These are phyloP conservation scores for Gryllus bimaculatus DNA, from an alignment of 1,140 invertebrate genomes.

Conservation along the genomic window DNA sequence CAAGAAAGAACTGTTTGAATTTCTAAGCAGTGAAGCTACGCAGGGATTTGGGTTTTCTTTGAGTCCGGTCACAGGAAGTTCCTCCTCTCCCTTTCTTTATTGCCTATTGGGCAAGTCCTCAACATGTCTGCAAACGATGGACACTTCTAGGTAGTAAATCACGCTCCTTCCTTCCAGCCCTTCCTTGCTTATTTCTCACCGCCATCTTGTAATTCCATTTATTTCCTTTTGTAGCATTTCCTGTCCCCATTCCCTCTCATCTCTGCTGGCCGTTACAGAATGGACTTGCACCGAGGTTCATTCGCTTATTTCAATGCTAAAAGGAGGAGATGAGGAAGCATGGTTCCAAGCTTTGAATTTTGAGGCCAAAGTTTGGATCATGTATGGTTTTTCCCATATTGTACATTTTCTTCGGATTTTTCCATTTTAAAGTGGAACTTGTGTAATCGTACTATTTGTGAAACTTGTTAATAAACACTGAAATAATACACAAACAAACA, in stretches of 20 bases:
- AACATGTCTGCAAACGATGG: slow-evolving; percentile 7
- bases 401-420: slow-evolving; percentile 13
- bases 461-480: slow-evolving; percentile 25
- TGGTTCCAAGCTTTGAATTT: neutral
- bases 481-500: slow-evolving; percentile 12
- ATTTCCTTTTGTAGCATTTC: slow-evolving; percentile 12
- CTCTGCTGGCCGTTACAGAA: neutral
- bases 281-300: slow-evolving; percentile 9
- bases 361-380: slow-evolving; percentile 1
- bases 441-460: slow-evolving; percentile 23
- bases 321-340: slow-evolving; percentile 9
- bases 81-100: slow-evolving; percentile 1
- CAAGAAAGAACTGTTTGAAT: slow-evolving; percentile 4
- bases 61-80: slow-evolving; percentile 17
- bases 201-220: slow-evolving; percentile 10
- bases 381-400: slow-evolving; percentile 17
- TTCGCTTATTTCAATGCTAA: slow-evolving; percentile 13
- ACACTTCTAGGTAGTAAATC: slow-evolving; percentile 13
- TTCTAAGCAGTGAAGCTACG: slow-evolving; percentile 9
- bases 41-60: slow-evolving; percentile 10
- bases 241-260: neutral
- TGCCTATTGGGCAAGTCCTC: slow-evolving; percentile 7
- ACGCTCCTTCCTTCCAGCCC: slow-evolving; percentile 10
- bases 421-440: slow-evolving; percentile 18
- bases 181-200: slow-evolving; percentile 10